Percentiles rank a stretch among this genome's conserved stretches.
These are phyloP conservation scores for Aphaenogaster ashmeadi DNA, from an alignment of 1,140 invertebrate species.

Conservation along the genomic window DNA sequence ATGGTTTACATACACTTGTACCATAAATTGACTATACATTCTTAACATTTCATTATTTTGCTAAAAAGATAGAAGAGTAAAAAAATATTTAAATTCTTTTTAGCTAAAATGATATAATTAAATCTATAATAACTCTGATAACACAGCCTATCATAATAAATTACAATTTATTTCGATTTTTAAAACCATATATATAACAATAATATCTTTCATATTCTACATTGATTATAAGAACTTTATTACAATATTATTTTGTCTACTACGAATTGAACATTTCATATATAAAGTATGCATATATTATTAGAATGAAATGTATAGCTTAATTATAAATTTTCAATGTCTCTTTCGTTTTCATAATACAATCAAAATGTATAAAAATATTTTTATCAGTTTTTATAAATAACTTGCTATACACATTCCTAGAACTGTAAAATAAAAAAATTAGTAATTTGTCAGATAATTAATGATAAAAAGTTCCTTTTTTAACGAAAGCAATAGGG, in stretches of 20 bases:
- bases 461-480: not conserved
- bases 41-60: constrained; percentile 27
- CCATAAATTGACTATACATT: not conserved
- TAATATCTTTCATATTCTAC: constrained; percentile 76
- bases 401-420: not conserved
- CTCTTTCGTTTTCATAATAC: not conserved
- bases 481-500: constrained; percentile 30
- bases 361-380: constrained; percentile 32
- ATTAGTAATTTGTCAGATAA: constrained; percentile 24
- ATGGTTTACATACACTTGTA: constrained; percentile 10
- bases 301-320: constrained; percentile 37
- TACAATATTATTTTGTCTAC: constrained; percentile 68
- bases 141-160: constrained; percentile 78
- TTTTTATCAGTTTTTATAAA: constrained; percentile 67
- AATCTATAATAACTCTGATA: constrained; percentile 41
- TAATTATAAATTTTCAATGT: constrained; percentile 5
- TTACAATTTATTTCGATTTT: constrained; percentile 84
- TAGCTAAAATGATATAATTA: constrained; percentile 27
- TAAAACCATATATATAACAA: constrained; percentile 84
- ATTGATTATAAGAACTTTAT: constrained; percentile 69
- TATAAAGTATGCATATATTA: constrained; percentile 20
- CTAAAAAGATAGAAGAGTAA: not conserved
- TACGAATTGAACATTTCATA: not conserved
- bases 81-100: not conserved
- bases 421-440: constrained; percentile 8